A percentile compares a stretch with the other conserved stretches of the same genome.
Evolutionary conservation across 2,113 vertebrate genomes (phyloP).

Genomic region (Carlito syrichta): DNA sequence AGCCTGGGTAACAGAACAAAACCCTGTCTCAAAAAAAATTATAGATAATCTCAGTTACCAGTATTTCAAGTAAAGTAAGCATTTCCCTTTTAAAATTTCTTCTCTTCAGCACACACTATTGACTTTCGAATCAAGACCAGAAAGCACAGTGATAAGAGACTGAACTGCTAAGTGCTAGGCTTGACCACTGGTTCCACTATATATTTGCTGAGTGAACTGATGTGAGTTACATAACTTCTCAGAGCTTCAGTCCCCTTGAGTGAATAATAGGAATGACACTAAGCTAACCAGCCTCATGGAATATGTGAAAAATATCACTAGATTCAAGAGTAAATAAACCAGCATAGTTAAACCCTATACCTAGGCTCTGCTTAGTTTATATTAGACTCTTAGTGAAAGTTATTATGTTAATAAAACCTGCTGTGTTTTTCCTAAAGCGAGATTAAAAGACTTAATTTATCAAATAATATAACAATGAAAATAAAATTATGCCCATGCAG

Average conservation of each 20-base stretch:
- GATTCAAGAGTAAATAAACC: background rate
- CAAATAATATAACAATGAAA: background rate
- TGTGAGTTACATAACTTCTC: background rate
- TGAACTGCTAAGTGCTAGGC: no score
- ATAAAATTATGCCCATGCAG: background rate
- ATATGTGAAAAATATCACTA: background rate
- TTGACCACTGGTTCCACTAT: background rate
- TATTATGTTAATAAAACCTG: background rate
- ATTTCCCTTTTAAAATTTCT: background rate
- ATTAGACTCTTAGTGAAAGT: background rate
- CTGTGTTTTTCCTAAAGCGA: background rate
- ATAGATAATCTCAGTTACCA: no score
- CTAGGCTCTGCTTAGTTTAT: background rate
- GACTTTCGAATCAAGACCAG: background rate
- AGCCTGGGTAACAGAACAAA: no score
- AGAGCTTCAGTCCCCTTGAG: no score
- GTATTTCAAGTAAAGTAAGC: background rate
- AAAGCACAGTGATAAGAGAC: accelerated
- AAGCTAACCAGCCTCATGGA: background rate
- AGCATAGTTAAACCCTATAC: background rate
- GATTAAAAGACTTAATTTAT: background rate
- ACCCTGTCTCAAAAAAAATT: no score
- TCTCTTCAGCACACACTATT: background rate
- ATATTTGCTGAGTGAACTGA: background rate
- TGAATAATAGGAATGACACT: background rate